Percentiles rank a stretch among this genome's conserved stretches.
phyloP scores from a whole-genome alignment of 1,140 invertebrate species.

The Neelides sp. region DNA sequence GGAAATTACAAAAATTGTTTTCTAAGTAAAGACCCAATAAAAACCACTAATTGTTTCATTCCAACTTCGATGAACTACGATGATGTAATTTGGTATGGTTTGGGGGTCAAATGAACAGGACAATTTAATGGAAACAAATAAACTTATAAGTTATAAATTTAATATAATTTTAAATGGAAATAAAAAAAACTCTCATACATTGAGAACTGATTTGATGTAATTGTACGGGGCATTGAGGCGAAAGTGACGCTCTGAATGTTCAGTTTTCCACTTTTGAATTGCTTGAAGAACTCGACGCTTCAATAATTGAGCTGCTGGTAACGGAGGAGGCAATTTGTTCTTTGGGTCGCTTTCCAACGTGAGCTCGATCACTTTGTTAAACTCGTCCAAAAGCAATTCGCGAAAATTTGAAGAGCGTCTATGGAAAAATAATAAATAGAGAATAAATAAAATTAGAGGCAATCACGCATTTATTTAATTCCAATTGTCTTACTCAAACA shows the following conservation, averaged over 20 bases:
- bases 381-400: slow-evolving; percentile 39
- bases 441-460: neutral
- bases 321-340: slow-evolving; percentile 41
- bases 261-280: slow-evolving; percentile 42
- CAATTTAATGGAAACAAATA: too few relatives aligned
- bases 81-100: too few relatives aligned
- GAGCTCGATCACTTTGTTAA: slow-evolving; percentile 41
- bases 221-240: slow-evolving; percentile 40
- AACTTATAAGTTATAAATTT: neutral
- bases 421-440: slow-evolving; percentile 20
- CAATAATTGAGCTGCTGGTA: slow-evolving; percentile 37
- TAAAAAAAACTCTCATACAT: slow-evolving; percentile 33
- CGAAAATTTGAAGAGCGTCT: slow-evolving; percentile 44
- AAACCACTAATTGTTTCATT: too few relatives aligned
- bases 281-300: slow-evolving; percentile 37
- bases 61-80: neutral
- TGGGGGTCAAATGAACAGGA: too few relatives aligned
- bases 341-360: slow-evolving; percentile 38
- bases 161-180: slow-evolving; percentile 3
- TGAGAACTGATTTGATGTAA: slow-evolving; percentile 41
- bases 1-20: slow-evolving; percentile 7
- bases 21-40: too few relatives aligned
- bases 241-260: slow-evolving; percentile 41
- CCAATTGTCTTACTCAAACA: slow-evolving; percentile 38
- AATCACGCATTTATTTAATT: slow-evolving; percentile 3